Base-by-base conservation (phyloP, 2,888 invertebrate genomes). In the Papilio protenor region DNA sequence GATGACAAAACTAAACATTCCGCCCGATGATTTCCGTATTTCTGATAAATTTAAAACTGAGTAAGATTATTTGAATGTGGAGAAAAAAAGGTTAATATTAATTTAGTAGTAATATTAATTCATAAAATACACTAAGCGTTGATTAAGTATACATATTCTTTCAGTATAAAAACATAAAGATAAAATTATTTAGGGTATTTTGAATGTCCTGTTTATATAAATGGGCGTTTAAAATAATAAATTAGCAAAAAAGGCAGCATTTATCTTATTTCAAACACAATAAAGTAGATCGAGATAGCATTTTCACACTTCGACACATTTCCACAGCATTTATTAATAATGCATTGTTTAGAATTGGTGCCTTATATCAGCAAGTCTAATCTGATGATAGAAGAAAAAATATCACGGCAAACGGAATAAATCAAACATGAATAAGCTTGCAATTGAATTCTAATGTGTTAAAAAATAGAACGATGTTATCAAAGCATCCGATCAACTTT, bases 1-100 rank as follows among this genome's bases (percentile, higher is more conserved):
- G 94, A 94, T 94, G 94, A 94, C 94, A 94, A 94, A 94, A 94
- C 94, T 94, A 94, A 94, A 94, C 93, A 94, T 94, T 94, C 94
- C 94, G 91, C 93, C 93, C 91, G 94, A 91, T 92, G 93, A 94
- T 94, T 94, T 94, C 94, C 94, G 94, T 92, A 93, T 94, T 94
- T 94, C 91, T 92, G 90, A 91, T 90, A 92, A 91, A 88, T 79
- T 76, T 45, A 45, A 73, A 87, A 85, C 85, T 84, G 81, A 80
- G 85, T 82, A 82, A 84, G 82, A 83, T 84, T 83, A 82, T 81
- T 83, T 83, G 81, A 82, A 79, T 79, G 82, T 77, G 82, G 81
- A 77, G 79, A 78, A 80, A 75, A 77, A 82, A 80, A 61, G 74
- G 74, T 75, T n/a, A 73, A 1, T 40, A 40, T 40, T 40, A 40